Evolutionary conservation across 1,140 invertebrate species (phyloP).

Genomic region (Bombus impatiens): DNA sequence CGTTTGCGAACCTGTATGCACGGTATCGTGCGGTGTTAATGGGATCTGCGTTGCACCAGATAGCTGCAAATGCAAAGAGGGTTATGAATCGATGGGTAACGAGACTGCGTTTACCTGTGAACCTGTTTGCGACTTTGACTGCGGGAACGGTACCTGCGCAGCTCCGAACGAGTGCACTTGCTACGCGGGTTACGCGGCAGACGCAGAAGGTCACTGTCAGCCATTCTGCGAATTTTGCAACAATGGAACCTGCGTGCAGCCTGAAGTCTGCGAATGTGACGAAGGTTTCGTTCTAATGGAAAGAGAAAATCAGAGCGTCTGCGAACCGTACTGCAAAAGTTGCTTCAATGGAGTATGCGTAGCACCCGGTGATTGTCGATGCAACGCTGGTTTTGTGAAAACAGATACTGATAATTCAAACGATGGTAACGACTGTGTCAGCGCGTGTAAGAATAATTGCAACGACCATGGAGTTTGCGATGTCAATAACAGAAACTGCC

Average conservation of each 20-base stretch:
- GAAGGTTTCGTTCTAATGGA: slow-evolving; percentile 36
- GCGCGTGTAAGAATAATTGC: slow-evolving; percentile 51
- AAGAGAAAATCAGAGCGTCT: slow-evolving; percentile 24
- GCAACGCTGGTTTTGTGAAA: slow-evolving; percentile 57
- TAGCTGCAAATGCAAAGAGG: slow-evolving; percentile 56
- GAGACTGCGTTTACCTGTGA: slow-evolving; percentile 41
- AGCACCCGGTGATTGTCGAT: slow-evolving; percentile 68
- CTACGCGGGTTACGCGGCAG: slow-evolving; percentile 34
- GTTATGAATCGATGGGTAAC: slow-evolving; percentile 45
- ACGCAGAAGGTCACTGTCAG: not conserved
- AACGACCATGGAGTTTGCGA: slow-evolving; percentile 52
- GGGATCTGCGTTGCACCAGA: slow-evolving; percentile 66
- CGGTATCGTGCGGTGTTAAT: slow-evolving; percentile 53
- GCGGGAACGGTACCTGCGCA: slow-evolving; percentile 40
- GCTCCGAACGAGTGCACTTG: slow-evolving; percentile 44
- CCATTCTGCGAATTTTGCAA: slow-evolving; percentile 39
- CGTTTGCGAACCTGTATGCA: slow-evolving; percentile 62
- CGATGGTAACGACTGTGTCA: slow-evolving; percentile 56
- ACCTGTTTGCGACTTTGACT: slow-evolving; percentile 38
- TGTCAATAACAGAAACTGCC: slow-evolving; percentile 44
- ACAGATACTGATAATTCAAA: not conserved
- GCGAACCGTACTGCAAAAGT: slow-evolving; percentile 61
- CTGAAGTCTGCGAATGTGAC: slow-evolving; percentile 45
- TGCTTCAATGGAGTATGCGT: slow-evolving; percentile 71
- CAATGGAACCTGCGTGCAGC: slow-evolving; percentile 49